Base-by-base conservation (phyloP, 2,888 invertebrate genomes). In the Teleiodes luculella region DNA sequence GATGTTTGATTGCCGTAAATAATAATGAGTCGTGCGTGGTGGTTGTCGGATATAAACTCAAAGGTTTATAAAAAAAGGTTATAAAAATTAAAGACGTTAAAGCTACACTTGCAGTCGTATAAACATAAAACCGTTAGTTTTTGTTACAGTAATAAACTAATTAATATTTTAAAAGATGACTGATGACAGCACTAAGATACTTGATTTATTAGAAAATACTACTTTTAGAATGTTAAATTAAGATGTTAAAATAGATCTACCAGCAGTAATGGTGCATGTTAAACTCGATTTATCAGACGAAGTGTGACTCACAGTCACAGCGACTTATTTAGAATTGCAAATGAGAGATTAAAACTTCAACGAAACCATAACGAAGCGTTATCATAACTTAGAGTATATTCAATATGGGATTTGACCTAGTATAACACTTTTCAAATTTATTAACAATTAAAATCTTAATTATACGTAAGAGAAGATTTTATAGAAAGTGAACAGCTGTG, bases 41-140 rank as follows among this genome's bases (percentile, higher is more conserved):
- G 62, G 62, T 63, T 67, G 75, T 74, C 78, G 80, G 78, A 69
- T 64, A 66, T 63, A n/a, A n/a, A 65, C 62, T 72, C 71, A 78
- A 76, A 77, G 76, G 53, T 52, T 61, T 66, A 68, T 33, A 58
- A 74, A 24, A 66, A 63, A 56, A 61, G 62, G 72, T 70, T 63
- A 63, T 58, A 60, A 67, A 62, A 66, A 61, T 62, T 53, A 59
- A 57, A 57, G 59, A 55, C 58, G 63, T 57, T 70, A 71, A 72
- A 70, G 63, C 63, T 53, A 10, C 47, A 47, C 33, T 47, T 33
- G 47, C 14, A 4, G 8, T 30, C 13, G 28, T 10, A 28, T 28
- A 43, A 43, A 43, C 28, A 43, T 13, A 20, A 11, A 6, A 43
- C 28, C 24, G 43, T 43, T 43, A 43, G n/a, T 24, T 11, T 28